phyloP scores from a whole-genome alignment of 1,140 invertebrate genomes.

The Leptestheria dahalacensis region DNA sequence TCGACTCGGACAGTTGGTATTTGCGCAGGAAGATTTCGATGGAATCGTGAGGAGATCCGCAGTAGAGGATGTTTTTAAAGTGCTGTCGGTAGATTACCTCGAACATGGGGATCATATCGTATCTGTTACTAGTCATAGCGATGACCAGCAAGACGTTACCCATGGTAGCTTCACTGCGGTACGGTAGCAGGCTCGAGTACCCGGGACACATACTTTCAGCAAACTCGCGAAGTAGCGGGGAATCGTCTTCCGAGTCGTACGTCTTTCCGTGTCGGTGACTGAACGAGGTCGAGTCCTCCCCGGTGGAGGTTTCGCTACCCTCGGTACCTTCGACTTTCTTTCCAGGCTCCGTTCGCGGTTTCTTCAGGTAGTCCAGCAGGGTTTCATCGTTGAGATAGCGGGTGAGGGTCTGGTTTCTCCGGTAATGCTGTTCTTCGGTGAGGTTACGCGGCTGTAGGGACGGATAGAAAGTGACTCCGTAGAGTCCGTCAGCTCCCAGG shows the following conservation, averaged over 20 bases:
- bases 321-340: neutral
- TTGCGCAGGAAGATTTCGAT: conserved; percentile 23
- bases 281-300: neutral
- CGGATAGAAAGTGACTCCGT: conserved; percentile 23
- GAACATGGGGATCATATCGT: conserved; percentile 26
- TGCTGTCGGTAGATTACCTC: conserved; percentile 25
- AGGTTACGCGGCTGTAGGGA: conserved; percentile 20
- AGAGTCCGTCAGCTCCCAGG: conserved; percentile 24
- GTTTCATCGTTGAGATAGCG: conserved; percentile 10
- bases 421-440: conserved; percentile 16
- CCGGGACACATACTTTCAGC: conserved; percentile 24
- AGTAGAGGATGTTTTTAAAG: conserved; percentile 28
- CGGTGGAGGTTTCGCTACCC: neutral
- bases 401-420: conserved; percentile 19
- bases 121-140: conserved; percentile 25
- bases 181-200: conserved; percentile 22
- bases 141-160: conserved; percentile 24
- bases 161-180: conserved; percentile 16
- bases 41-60: conserved; percentile 25
- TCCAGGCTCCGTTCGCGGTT: neutral
- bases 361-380: conserved; percentile 1
- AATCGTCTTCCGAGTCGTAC: neutral
- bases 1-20: conserved; percentile 22
- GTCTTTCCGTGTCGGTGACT: conserved; percentile 6
- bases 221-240: conserved; percentile 17